A percentile compares a stretch with the other conserved stretches of the same genome.
phyloP scores from a whole-genome alignment of 2,113 vertebrate genomes.

The Oncorhynchus clarkii region DNA sequence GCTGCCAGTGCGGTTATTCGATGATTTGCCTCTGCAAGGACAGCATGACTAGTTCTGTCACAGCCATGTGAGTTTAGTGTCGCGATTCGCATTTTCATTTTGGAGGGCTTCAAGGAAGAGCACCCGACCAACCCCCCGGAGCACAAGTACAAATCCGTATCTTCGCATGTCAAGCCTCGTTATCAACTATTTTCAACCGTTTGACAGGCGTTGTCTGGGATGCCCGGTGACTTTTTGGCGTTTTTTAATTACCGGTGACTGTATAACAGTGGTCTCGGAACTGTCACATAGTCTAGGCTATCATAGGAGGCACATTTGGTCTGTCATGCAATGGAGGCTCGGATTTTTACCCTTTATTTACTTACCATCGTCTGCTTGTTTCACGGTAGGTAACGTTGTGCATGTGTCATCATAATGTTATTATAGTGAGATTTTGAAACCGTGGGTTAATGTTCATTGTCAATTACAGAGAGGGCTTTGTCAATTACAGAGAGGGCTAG shows the following conservation, averaged over 20 bases:
- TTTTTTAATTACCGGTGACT: not conserved
- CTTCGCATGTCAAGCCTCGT: not conserved
- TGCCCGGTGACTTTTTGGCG: not conserved
- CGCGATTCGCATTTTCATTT: not conserved
- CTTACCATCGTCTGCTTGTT: slow-evolving; percentile 9
- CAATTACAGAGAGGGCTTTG: too few relatives aligned
- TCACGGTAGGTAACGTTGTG: slow-evolving; percentile 20
- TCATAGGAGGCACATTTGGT: not conserved
- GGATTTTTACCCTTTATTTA: slow-evolving; percentile 11
- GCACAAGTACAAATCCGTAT: not conserved
- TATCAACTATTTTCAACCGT: not conserved
- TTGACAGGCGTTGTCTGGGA: not conserved
- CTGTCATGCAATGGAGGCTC: not conserved
- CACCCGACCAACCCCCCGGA: not conserved
- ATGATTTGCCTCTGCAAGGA: not conserved
- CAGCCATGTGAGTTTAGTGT: not conserved
- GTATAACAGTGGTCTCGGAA: not conserved
- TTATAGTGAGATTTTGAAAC: too few relatives aligned
- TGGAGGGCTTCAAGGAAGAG: slow-evolving; percentile 1
- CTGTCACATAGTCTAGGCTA: not conserved
- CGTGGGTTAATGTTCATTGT: too few relatives aligned
- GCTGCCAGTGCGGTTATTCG: not conserved
- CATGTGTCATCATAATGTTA: too few relatives aligned
- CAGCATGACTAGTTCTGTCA: not conserved
- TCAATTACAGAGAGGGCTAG: too few relatives aligned